Evolutionary conservation across 1,140 invertebrate species (phyloP).

Genomic region (Hylaeus anthracinus): DNA sequence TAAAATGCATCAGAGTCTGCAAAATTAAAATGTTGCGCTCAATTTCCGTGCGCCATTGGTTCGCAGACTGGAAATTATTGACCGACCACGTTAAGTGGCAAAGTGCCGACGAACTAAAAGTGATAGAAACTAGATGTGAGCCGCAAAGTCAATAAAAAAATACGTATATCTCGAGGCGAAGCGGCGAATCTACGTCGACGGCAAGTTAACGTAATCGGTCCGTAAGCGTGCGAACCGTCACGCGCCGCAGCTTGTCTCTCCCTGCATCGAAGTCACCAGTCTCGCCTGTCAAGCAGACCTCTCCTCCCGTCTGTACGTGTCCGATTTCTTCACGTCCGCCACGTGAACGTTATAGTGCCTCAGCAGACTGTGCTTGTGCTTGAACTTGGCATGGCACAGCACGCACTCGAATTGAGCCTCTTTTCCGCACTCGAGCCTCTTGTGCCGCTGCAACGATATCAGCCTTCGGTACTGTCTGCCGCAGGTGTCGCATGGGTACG

Average conservation of each 20-base stretch:
- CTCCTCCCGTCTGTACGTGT: neutral
- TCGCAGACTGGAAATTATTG: no score
- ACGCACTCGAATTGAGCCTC: constrained; percentile 75
- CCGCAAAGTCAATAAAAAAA: no score
- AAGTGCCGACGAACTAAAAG: no score
- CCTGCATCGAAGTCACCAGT: neutral
- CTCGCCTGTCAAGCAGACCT: constrained; percentile 42
- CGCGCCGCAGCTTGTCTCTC: neutral
- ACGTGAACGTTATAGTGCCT: constrained; percentile 71
- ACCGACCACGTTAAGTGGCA: no score
- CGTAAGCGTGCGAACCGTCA: no score
- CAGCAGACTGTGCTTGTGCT: constrained; percentile 76
- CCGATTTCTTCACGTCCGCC: constrained; percentile 21
- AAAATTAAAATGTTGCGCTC: neutral
- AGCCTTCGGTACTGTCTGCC: constrained; percentile 71
- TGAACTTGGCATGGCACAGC: constrained; percentile 75
- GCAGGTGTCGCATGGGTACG: constrained; percentile 72
- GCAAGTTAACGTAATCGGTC: no score
- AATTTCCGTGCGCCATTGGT: no score
- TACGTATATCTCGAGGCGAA: no score
- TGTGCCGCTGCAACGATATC: constrained; percentile 75
- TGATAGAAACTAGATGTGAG: no score
- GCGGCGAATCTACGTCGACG: no score
- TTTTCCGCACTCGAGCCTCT: constrained; percentile 77
- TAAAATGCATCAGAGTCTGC: neutral